Conservation (phyloP, 2,113 vertebrate genomes). For the Hipposideros armiger region DNA sequence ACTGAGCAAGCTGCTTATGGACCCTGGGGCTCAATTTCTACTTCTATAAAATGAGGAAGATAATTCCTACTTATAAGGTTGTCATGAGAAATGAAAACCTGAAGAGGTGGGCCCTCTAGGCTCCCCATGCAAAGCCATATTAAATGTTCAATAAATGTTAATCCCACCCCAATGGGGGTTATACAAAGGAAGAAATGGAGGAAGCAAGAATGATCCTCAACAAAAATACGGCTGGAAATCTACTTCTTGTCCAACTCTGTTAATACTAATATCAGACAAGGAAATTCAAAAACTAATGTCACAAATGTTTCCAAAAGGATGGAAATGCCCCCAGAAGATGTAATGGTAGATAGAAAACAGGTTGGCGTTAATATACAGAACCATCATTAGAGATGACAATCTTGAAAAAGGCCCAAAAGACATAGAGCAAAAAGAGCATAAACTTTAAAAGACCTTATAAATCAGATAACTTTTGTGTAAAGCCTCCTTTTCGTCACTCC, state of each 20-base stretch:
- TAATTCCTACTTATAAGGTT: too few relatives aligned
- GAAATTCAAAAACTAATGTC: slow-evolving; percentile 1
- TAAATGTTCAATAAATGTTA: not conserved
- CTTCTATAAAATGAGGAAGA: not conserved
- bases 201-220: not conserved
- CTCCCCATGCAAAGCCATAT: not conserved
- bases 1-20: not conserved
- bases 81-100: not conserved
- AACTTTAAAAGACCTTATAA: not conserved
- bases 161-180: not conserved
- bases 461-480: slow-evolving; percentile 22
- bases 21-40: not conserved
- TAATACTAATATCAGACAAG: not conserved
- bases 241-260: not conserved
- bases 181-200: not conserved
- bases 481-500: not conserved
- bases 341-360: slow-evolving; percentile 69
- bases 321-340: slow-evolving; percentile 47
- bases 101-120: not conserved
- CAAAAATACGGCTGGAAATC: not conserved
- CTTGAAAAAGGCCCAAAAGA: slow-evolving; percentile 60
- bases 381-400: not conserved
- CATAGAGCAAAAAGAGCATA: not conserved
- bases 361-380: slow-evolving; percentile 53
- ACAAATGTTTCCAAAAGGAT: slow-evolving; percentile 65